Conservation (phyloP, 2,797 vertebrate genomes). For the Poecile montanus region DNA sequence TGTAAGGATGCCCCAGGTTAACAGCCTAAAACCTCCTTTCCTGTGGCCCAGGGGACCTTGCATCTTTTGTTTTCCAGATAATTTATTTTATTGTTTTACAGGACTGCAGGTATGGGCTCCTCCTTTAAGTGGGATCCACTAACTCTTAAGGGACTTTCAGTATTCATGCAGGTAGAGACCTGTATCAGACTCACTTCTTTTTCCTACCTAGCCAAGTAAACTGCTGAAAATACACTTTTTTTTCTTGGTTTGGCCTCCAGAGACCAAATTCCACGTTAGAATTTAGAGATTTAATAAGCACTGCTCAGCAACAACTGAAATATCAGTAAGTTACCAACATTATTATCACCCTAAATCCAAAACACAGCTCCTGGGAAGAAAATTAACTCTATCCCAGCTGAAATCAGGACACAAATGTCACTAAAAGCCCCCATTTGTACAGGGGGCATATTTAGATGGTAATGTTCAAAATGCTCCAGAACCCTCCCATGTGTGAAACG, state of each 20-base stretch:
- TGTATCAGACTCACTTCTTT: neutral
- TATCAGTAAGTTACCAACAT: neutral
- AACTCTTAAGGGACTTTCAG: neutral
- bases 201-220: neutral
- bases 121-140: neutral
- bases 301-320: neutral
- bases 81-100: neutral
- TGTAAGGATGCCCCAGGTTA: neutral
- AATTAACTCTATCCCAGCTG: neutral
- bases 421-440: fast-evolving
- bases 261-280: neutral
- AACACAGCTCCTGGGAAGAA: neutral
- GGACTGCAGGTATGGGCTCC: neutral
- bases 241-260: neutral
- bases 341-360: neutral
- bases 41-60: neutral
- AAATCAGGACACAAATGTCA: neutral
- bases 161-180: neutral
- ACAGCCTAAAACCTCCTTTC: neutral
- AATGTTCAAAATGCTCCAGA: neutral
- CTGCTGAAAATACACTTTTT: neutral
- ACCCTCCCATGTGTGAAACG: neutral
- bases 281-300: neutral
- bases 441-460: neutral
- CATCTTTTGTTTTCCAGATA: neutral